phyloP scores from a whole-genome alignment of 2,113 vertebrate genomes.

The Galeopterus variegatus region DNA sequence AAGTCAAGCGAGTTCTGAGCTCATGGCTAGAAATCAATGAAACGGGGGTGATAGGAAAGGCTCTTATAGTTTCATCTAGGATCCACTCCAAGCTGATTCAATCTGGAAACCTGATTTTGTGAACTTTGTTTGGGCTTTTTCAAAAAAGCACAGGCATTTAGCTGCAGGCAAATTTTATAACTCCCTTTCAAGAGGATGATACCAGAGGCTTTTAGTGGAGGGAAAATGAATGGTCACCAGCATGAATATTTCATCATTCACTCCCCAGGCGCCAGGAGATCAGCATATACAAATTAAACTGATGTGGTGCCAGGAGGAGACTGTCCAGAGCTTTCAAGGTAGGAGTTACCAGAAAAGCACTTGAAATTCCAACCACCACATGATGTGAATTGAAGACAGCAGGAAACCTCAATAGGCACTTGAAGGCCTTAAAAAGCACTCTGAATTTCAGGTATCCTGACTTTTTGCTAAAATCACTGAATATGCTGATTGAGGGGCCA shows the following conservation, averaged over 20 bases:
- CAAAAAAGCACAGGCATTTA: slow-evolving; percentile 64
- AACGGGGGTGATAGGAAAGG: not conserved
- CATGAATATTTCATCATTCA: slow-evolving; percentile 75
- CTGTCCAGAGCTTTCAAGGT: slow-evolving; percentile 22
- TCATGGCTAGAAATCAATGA: not conserved
- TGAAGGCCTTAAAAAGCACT: slow-evolving; percentile 71
- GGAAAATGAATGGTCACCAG: slow-evolving; percentile 73
- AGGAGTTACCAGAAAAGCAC: slow-evolving; percentile 64
- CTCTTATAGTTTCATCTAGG: not conserved
- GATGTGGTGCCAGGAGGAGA: slow-evolving; percentile 11
- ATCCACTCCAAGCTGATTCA: slow-evolving; percentile 30
- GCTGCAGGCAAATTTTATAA: slow-evolving; percentile 60
- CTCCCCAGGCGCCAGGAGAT: slow-evolving; percentile 59
- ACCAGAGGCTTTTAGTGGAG: slow-evolving; percentile 70
- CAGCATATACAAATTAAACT: slow-evolving; percentile 63
- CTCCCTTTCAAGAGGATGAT: slow-evolving; percentile 70
- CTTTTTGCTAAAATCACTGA: slow-evolving; percentile 70
- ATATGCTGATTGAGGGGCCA: slow-evolving; percentile 37
- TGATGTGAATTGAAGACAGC: slow-evolving; percentile 73
- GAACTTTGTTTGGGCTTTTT: not conserved
- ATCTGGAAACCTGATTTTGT: slow-evolving; percentile 53
- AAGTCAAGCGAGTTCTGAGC: not conserved
- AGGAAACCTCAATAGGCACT: slow-evolving; percentile 74
- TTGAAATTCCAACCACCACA: slow-evolving; percentile 77
- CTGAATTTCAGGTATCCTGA: slow-evolving; percentile 74